A percentile compares a stretch with the other conserved stretches of the same genome.
Conservation (phyloP, 2,888 invertebrate species). For the Drosophila fulvimacula region DNA sequence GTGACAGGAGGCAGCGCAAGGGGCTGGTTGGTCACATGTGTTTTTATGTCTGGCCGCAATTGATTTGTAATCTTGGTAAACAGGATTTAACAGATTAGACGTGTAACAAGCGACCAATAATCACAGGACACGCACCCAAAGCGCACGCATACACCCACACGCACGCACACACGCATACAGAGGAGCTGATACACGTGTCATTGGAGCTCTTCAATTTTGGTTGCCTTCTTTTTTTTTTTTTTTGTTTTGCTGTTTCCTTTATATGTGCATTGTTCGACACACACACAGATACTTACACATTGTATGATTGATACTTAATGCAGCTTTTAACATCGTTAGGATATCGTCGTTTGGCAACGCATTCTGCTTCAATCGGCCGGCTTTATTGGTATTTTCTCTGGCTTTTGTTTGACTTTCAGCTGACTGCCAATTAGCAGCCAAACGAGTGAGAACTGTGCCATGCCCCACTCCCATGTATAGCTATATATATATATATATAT, state of each 20-base stretch:
- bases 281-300: slow-evolving; percentile 17
- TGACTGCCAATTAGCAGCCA: slow-evolving; percentile 70
- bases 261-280: slow-evolving; percentile 30
- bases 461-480: background rate
- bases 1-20: background rate
- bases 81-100: slow-evolving; percentile 81
- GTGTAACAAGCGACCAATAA: slow-evolving; percentile 76
- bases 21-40: slow-evolving; percentile 40
- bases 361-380: slow-evolving; percentile 57
- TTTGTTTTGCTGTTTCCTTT: slow-evolving; percentile 37
- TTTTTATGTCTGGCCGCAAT: slow-evolving; percentile 77
- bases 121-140: slow-evolving; percentile 62
- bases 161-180: background rate
- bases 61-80: slow-evolving; percentile 79
- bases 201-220: slow-evolving; percentile 61
- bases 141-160: slow-evolving; percentile 14
- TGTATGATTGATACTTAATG: slow-evolving; percentile 76
- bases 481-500: background rate
- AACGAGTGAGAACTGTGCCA: slow-evolving; percentile 43
- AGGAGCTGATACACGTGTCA: slow-evolving; percentile 56
- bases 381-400: slow-evolving; percentile 76
- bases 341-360: slow-evolving; percentile 53
- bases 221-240: slow-evolving; percentile 18
- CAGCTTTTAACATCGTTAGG: slow-evolving; percentile 76
- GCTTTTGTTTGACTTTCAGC: slow-evolving; percentile 73